These are phyloP conservation scores for Diaprepes abbreviatus DNA, from an alignment of 2,888 invertebrate species.

Conservation along the genomic window DNA sequence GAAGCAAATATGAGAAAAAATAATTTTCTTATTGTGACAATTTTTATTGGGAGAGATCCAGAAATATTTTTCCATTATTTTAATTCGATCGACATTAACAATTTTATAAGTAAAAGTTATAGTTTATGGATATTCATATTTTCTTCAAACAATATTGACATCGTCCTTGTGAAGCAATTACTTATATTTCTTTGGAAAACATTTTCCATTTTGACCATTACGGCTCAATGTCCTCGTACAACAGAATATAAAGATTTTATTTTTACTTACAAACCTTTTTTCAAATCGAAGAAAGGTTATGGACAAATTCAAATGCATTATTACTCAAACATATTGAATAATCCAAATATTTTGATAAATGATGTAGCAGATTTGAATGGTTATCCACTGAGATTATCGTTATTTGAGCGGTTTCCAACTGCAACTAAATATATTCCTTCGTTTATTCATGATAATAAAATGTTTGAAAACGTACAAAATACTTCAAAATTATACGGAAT, in stretches of 20 bases:
- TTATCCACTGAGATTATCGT: slow-evolving; percentile 60
- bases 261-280: slow-evolving; percentile 52
- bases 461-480: slow-evolving; percentile 41
- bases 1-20: too few relatives aligned
- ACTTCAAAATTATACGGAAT: slow-evolving; percentile 59
- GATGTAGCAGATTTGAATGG: slow-evolving; percentile 59
- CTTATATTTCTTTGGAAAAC: slow-evolving; percentile 48
- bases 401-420: slow-evolving; percentile 58
- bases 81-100: background rate
- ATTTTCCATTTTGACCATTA: slow-evolving; percentile 44
- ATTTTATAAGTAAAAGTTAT: background rate
- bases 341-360: slow-evolving; percentile 44
- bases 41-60: slow-evolving; percentile 22
- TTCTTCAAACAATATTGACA: slow-evolving; percentile 4
- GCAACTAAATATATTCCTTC: slow-evolving; percentile 29
- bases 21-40: background rate
- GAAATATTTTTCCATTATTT: slow-evolving; percentile 27
- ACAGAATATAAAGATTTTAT: slow-evolving; percentile 31
- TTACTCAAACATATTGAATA: slow-evolving; percentile 17
- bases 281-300: slow-evolving; percentile 29
- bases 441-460: slow-evolving; percentile 24
- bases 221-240: slow-evolving; percentile 51
- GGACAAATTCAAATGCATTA: slow-evolving; percentile 39
- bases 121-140: slow-evolving; percentile 29
- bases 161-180: slow-evolving; percentile 12